Evolutionary conservation across 2,113 vertebrate genomes (phyloP).

Genomic region (Pangasianodon hypophthalmus): DNA sequence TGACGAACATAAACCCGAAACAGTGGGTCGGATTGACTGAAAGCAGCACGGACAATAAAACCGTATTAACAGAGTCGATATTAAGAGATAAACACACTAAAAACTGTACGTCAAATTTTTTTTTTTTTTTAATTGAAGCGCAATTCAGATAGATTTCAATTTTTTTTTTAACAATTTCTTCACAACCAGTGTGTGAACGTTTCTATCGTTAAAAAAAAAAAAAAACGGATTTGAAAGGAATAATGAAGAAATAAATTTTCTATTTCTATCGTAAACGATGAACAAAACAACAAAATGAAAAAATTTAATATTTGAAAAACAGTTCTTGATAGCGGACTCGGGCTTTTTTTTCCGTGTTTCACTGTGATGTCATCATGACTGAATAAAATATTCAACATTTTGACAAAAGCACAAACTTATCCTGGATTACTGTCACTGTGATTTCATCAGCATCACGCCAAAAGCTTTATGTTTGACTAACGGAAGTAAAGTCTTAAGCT

Average conservation of each 20-base stretch:
- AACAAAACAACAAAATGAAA: too few species aligned
- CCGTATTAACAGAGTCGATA: too few species aligned
- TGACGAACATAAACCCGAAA: not conserved
- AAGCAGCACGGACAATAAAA: not conserved
- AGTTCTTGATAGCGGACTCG: not conserved
- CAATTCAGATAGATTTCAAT: not conserved
- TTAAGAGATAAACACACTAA: not conserved
- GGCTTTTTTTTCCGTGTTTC: not conserved
- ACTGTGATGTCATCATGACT: constrained; percentile 1
- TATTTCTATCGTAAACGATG: too few species aligned
- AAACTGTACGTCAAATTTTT: not conserved
- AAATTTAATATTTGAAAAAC: not conserved
- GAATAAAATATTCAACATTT: not conserved
- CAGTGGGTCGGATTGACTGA: not conserved
- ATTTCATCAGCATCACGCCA: constrained; percentile 16
- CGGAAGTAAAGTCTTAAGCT: not conserved
- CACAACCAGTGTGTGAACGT: not conserved
- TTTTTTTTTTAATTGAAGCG: not conserved
- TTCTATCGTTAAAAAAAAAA: not conserved
- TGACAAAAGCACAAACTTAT: constrained; percentile 3
- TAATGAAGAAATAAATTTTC: not conserved
- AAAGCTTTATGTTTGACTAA: constrained; percentile 1
- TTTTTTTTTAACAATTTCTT: not conserved
- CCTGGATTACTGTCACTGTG: constrained; percentile 43
- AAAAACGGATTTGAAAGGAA: not conserved